Conservation (phyloP, 2,888 invertebrate species). For the Limnephilus rhombicus region DNA sequence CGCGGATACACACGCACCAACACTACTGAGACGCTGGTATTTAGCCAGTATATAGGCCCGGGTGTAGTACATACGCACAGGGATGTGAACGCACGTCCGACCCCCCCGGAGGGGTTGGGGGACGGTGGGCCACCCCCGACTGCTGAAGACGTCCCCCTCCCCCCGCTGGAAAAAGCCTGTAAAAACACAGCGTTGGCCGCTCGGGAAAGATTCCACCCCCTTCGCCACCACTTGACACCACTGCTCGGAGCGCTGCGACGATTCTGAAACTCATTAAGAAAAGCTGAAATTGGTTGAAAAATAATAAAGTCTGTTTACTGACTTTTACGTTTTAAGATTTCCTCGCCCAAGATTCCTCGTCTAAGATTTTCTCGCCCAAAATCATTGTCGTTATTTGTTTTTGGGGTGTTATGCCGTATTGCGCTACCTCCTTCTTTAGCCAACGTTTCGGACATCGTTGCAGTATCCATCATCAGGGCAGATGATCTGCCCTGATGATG, state of each 20-base stretch:
- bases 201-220: conserved; percentile 60
- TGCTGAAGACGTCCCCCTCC: conserved; percentile 34
- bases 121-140: conserved; percentile 18
- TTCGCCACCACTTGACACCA: conserved; percentile 56
- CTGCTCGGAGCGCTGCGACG: conserved; percentile 52
- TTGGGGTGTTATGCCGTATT: too few species aligned
- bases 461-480: too few species aligned
- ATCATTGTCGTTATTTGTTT: too few species aligned
- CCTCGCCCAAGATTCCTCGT: too few species aligned
- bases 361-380: too few species aligned
- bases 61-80: conserved; percentile 60
- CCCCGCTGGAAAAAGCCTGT: conserved; percentile 62
- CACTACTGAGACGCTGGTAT: conserved; percentile 7
- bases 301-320: background rate
- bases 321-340: too few species aligned
- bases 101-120: conserved; percentile 38
- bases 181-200: conserved; percentile 65
- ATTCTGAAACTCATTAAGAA: conserved; percentile 56
- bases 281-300: background rate
- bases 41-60: conserved; percentile 39
- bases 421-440: too few species aligned
- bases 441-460: too few species aligned
- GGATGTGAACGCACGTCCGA: conserved; percentile 64
- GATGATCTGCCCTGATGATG: too few species aligned
- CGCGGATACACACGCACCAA: conserved; percentile 19